These are phyloP conservation scores for Chaetorhynchus papuensis DNA, from an alignment of 2,113 vertebrate species.

Conservation along the genomic window DNA sequence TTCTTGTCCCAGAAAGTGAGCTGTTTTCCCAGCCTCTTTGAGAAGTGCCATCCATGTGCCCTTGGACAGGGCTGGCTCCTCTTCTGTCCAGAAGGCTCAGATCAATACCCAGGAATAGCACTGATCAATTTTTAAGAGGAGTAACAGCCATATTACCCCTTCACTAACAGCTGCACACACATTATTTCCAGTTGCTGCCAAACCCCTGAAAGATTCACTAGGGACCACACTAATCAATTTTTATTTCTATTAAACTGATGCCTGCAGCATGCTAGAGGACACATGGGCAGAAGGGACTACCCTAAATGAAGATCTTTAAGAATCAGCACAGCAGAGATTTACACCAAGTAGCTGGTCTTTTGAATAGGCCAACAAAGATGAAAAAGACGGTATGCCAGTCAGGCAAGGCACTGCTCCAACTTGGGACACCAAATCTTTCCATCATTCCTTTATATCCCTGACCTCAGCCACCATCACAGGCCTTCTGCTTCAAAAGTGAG, in stretches of 20 bases:
- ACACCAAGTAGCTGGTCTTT: background rate
- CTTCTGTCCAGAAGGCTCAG: background rate
- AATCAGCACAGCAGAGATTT: background rate
- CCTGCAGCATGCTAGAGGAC: background rate
- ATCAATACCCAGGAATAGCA: background rate
- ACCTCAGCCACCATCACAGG: background rate
- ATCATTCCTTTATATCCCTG: background rate
- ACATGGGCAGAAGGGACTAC: background rate
- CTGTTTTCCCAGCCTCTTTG: background rate
- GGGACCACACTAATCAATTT: conserved; percentile 35
- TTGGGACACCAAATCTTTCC: background rate
- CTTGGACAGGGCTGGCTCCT: background rate
- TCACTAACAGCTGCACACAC: background rate
- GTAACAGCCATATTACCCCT: background rate
- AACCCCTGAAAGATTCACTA: background rate
- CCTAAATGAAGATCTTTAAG: background rate
- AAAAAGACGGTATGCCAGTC: background rate
- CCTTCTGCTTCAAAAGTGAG: background rate
- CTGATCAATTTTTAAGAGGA: conserved; percentile 4
- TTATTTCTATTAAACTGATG: conserved; percentile 41
- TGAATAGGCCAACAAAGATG: background rate
- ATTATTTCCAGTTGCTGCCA: conserved; percentile 11
- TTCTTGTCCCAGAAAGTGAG: background rate
- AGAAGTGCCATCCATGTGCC: background rate
- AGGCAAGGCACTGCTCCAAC: background rate